Percentiles rank a stretch among this genome's conserved stretches.
Conservation (phyloP, 2,797 vertebrate species). For the Notolabrus celidotus region DNA sequence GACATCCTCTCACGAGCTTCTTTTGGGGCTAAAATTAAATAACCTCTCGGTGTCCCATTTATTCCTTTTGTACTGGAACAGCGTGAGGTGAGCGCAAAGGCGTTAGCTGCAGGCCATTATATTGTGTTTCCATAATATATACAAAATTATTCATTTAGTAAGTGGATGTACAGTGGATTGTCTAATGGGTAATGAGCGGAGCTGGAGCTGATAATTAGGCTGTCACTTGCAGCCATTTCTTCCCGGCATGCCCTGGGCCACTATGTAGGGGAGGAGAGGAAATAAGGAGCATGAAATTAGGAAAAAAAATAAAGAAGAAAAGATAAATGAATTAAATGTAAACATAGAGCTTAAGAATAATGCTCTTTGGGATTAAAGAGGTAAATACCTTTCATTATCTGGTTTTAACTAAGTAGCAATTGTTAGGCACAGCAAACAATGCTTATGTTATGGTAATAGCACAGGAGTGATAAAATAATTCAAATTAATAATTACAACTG, state of each 20-base stretch:
- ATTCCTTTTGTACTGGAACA: constrained; percentile 86
- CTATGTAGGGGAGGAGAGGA: constrained; percentile 56
- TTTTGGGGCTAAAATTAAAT: constrained; percentile 87
- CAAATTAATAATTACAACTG: constrained; percentile 23
- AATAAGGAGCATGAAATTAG: constrained; percentile 59
- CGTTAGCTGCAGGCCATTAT: constrained; percentile 87
- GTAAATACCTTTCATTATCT: constrained; percentile 55
- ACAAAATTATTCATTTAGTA: constrained; percentile 91
- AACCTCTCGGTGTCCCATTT: constrained; percentile 87
- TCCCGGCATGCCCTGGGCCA: constrained; percentile 78
- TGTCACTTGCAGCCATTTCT: constrained; percentile 88
- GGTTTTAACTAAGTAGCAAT: constrained; percentile 24
- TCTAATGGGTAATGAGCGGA: constrained; percentile 90
- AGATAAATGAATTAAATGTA: constrained; percentile 75
- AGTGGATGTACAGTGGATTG: constrained; percentile 88
- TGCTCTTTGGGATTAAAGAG: constrained; percentile 47
- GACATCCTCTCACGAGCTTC: constrained; percentile 77
- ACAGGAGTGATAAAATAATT: constrained; percentile 25
- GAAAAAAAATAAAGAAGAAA: constrained; percentile 25
- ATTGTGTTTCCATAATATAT: constrained; percentile 88
- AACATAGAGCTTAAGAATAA: constrained; percentile 55
- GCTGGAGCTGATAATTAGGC: constrained; percentile 88
- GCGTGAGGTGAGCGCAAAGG: constrained; percentile 82
- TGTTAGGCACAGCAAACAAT: constrained; percentile 33
- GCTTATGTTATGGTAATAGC: constrained; percentile 40